Percentiles rank a stretch among this genome's conserved stretches.
Conservation (phyloP, 1,140 invertebrate genomes). For the Drosophila triauraria region DNA sequence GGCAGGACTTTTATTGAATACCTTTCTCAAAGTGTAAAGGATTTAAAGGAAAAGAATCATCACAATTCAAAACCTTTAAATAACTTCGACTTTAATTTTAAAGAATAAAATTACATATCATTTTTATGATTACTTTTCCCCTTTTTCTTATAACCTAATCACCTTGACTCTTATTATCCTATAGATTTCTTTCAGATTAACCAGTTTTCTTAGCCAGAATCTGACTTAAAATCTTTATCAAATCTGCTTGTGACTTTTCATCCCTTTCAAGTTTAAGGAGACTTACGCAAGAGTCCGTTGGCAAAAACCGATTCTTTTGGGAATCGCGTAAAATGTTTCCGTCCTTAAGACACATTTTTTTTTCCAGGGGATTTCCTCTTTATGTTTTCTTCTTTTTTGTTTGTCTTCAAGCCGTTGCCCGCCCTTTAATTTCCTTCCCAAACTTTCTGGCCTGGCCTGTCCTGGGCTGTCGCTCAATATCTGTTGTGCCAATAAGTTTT, state of each 20-base stretch:
- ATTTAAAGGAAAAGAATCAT: too few species aligned
- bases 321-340: constrained; percentile 1
- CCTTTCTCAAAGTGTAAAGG: too few species aligned
- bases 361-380: background rate
- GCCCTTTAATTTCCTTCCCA: constrained; percentile 11
- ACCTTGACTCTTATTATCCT: background rate
- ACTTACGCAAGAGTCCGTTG: constrained; percentile 1
- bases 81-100: too few species aligned
- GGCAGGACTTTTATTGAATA: too few species aligned
- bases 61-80: background rate
- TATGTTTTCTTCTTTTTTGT: background rate
- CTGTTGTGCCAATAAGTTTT: constrained; percentile 31
- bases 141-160: background rate
- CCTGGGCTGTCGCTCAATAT: constrained; percentile 13
- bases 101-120: background rate
- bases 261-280: constrained; percentile 2
- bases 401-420: constrained; percentile 8
- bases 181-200: background rate
- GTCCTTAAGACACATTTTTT: background rate
- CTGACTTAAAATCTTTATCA: constrained; percentile 10
- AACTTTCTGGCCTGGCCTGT: background rate
- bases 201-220: constrained; percentile 8
- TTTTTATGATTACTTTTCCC: background rate
- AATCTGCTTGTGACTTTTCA: constrained; percentile 15
- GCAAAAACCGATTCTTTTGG: background rate